Evolutionary conservation across 2,113 vertebrate genomes (phyloP).

Genomic region (Urocynchramus pylzowi): DNA sequence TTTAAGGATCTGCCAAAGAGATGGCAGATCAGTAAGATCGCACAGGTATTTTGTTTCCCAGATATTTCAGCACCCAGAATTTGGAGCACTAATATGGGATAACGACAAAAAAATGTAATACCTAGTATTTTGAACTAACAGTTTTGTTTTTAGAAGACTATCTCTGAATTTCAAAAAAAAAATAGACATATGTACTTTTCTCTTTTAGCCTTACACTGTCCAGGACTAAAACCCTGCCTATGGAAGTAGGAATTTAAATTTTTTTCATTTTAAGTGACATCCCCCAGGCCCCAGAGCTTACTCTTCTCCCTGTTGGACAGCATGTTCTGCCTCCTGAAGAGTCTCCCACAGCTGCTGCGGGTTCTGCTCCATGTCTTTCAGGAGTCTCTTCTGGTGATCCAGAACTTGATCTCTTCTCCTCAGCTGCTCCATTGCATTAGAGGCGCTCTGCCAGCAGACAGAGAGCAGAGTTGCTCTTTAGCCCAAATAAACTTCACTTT

Average conservation of each 20-base stretch:
- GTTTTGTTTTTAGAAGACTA: constrained; percentile 70
- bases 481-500: constrained; percentile 72
- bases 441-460: constrained; percentile 75
- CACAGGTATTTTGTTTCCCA: neutral
- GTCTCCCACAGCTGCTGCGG: constrained; percentile 79
- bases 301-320: constrained; percentile 83
- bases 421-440: constrained; percentile 78
- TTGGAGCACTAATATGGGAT: neutral
- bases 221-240: constrained; percentile 76
- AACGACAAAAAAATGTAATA: constrained; percentile 48
- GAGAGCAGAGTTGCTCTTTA: constrained; percentile 75
- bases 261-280: constrained; percentile 87
- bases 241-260: constrained; percentile 88
- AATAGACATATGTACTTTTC: constrained; percentile 82
- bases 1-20: neutral
- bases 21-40: neutral
- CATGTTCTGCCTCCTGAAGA: constrained; percentile 79
- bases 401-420: constrained; percentile 85
- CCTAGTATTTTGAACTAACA: constrained; percentile 49
- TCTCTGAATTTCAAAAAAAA: constrained; percentile 80
- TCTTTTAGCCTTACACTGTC: constrained; percentile 80
- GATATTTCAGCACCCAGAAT: neutral
- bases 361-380: constrained; percentile 85
- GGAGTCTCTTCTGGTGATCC: constrained; percentile 82
- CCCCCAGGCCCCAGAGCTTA: constrained; percentile 81